Percentiles rank a stretch among this genome's conserved stretches.
Conservation (phyloP, 2,113 vertebrate genomes). For the Notarius lentiginosus region DNA sequence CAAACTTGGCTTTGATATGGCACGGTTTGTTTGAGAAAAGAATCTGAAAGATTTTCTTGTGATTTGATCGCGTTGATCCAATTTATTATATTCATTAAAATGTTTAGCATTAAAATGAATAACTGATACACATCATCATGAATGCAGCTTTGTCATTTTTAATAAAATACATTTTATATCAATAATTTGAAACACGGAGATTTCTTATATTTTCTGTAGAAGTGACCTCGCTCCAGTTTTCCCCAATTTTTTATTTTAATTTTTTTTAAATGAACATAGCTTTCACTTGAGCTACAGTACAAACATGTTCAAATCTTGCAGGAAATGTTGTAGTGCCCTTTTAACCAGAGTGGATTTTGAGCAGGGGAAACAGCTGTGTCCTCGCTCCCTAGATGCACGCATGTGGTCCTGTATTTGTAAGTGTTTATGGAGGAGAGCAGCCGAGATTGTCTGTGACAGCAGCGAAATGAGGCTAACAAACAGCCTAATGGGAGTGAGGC, state of each 20-base stretch:
- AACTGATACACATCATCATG: neutral
- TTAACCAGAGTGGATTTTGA: constrained; percentile 30
- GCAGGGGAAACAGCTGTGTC: constrained; percentile 51
- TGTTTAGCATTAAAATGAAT: neutral
- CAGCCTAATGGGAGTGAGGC: constrained; percentile 66
- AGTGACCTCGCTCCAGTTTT: neutral
- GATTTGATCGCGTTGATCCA: neutral
- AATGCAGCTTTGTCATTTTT: neutral
- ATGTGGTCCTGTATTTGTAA: constrained; percentile 41
- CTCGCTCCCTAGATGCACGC: constrained; percentile 23
- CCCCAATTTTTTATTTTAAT: neutral
- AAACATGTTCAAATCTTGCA: constrained; percentile 7
- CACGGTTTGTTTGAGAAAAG: constrained; percentile 2
- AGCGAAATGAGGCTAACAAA: constrained; percentile 79
- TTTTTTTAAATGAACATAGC: neutral
- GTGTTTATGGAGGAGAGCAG: constrained; percentile 59
- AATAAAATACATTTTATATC: neutral
- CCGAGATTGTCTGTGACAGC: constrained; percentile 75
- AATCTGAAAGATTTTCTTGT: neutral
- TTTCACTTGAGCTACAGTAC: neutral
- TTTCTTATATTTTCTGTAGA: neutral
- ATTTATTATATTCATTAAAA: neutral
- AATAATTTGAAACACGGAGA: neutral
- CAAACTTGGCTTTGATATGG: constrained; percentile 6
- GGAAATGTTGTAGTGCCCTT: constrained; percentile 8